Conservation (phyloP, 1,140 invertebrate genomes). For the Latrodectus geometricus region DNA sequence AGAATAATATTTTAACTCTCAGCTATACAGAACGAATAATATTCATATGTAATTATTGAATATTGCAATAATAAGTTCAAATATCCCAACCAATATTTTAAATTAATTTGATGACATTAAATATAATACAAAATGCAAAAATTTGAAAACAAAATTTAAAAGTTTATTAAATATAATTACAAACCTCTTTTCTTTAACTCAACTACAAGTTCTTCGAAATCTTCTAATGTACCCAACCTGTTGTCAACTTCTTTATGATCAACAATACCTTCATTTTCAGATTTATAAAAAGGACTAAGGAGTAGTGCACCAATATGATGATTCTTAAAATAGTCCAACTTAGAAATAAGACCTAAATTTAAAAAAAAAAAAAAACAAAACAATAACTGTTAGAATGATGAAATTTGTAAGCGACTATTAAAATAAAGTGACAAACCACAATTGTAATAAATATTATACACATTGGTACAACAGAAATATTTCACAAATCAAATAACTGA, state of each 20-base stretch:
- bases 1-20: too few species aligned
- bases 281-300: slow-evolving; percentile 79
- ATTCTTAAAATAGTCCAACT: slow-evolving; percentile 71
- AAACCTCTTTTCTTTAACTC: slow-evolving; percentile 67
- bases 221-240: slow-evolving; percentile 75
- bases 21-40: too few species aligned
- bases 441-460: too few species aligned
- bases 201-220: slow-evolving; percentile 73
- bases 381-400: background rate
- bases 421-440: too few species aligned
- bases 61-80: too few species aligned
- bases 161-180: background rate
- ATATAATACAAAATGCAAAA: too few species aligned
- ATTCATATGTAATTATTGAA: too few species aligned
- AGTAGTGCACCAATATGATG: slow-evolving; percentile 77
- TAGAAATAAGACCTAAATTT: slow-evolving; percentile 67
- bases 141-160: background rate
- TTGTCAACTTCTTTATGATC: slow-evolving; percentile 75
- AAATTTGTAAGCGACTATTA: too few species aligned
- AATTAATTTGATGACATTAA: too few species aligned
- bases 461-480: too few species aligned
- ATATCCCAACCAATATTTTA: too few species aligned
- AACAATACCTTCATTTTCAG: slow-evolving; percentile 77
- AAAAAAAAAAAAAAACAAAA: slow-evolving; percentile 24
- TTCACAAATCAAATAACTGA: background rate